Percentiles rank a stretch among this genome's conserved stretches.
Evolutionary conservation across 2,888 invertebrate species (phyloP).

Genomic region (Alsophila aescularia): DNA sequence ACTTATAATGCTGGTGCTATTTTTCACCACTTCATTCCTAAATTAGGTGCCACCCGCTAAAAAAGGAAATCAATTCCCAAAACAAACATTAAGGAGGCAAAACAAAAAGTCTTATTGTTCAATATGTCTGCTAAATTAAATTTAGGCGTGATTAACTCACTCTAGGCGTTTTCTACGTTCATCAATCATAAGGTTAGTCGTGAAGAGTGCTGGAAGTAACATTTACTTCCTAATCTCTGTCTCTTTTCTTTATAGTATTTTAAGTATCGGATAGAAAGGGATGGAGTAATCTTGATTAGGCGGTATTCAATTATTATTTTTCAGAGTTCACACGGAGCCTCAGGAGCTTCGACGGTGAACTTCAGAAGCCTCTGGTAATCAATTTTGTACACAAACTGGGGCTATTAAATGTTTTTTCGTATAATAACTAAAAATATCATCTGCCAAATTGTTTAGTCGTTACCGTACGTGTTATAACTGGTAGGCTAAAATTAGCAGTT

Average conservation of each 20-base stretch:
- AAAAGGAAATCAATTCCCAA: constrained; percentile 55
- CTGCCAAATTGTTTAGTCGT: constrained; percentile 75
- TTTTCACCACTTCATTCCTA: constrained; percentile 21
- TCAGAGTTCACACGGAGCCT: constrained; percentile 75
- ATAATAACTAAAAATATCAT: constrained; percentile 79
- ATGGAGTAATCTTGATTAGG: constrained; percentile 63
- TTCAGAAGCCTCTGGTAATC: constrained; percentile 79
- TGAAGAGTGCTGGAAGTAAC: constrained; percentile 62
- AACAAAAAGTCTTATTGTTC: constrained; percentile 67
- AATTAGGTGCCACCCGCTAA: constrained; percentile 29
- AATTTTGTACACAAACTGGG: constrained; percentile 81
- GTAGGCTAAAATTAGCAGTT: no score
- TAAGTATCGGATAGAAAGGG: constrained; percentile 47
- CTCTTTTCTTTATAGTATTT: constrained; percentile 51
- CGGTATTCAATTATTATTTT: constrained; percentile 68
- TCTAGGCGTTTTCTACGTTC: constrained; percentile 83
- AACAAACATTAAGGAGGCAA: constrained; percentile 76
- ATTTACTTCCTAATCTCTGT: constrained; percentile 68
- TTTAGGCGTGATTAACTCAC: constrained; percentile 81
- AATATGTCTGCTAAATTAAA: constrained; percentile 79
- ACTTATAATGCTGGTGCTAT: background rate
- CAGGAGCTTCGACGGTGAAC: constrained; percentile 68
- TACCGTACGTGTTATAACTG: constrained; percentile 73
- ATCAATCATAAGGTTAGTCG: constrained; percentile 77
- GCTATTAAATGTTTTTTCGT: constrained; percentile 77